These are phyloP conservation scores for Acropternis orthonyx DNA, from an alignment of 2,797 vertebrate genomes.

Conservation along the genomic window DNA sequence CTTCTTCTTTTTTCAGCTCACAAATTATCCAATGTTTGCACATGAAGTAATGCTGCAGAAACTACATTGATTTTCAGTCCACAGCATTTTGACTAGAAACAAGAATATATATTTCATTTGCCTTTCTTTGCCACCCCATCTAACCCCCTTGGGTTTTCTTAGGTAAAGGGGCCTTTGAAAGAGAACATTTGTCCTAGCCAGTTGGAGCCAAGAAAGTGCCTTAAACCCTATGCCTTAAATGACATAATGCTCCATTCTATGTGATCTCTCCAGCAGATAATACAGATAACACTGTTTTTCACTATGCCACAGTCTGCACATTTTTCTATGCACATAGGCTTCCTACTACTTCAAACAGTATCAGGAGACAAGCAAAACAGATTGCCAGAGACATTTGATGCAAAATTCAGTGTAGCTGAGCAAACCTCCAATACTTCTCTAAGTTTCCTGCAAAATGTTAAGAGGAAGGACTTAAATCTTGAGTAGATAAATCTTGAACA, in stretches of 20 bases:
- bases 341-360: neutral
- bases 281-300: neutral
- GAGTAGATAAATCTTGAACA: neutral
- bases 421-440: neutral
- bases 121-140: neutral
- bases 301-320: neutral
- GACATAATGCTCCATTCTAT: neutral
- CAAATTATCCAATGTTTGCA: neutral
- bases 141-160: neutral
- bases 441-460: neutral
- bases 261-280: neutral
- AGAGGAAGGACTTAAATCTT: neutral
- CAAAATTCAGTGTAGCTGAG: neutral
- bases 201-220: neutral
- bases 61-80: neutral
- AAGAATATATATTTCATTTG: neutral
- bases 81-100: neutral
- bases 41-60: neutral
- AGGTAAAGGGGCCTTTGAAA: neutral
- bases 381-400: neutral
- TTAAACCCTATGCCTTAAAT: neutral
- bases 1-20: neutral
- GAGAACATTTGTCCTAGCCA: neutral
- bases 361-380: neutral
- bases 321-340: neutral